A percentile compares a stretch with the other conserved stretches of the same genome.
phyloP scores from a whole-genome alignment of 2,113 vertebrate genomes.

The Plecturocebus donacophilus region DNA sequence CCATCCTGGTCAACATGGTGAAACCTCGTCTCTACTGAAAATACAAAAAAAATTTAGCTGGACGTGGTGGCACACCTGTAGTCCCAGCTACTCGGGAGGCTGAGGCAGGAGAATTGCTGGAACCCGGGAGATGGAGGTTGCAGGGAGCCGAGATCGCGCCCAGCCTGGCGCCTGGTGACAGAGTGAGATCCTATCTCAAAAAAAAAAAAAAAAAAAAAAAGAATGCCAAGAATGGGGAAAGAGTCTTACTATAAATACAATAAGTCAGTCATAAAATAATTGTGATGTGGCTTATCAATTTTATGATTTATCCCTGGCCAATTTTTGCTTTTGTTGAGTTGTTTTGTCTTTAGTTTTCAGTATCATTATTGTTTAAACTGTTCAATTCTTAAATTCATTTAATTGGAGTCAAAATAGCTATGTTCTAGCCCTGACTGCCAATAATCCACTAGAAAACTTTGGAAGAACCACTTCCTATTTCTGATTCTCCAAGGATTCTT shows the following conservation, averaged over 20 bases:
- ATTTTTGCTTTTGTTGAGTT: not conserved
- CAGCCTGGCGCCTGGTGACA: too few species aligned
- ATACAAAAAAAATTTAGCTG: too few species aligned
- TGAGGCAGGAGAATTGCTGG: too few species aligned
- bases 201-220: not conserved
- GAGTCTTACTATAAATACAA: not conserved
- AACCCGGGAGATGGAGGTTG: too few species aligned
- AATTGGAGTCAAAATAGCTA: not conserved
- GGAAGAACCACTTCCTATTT: not conserved
- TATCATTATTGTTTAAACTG: not conserved
- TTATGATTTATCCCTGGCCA: not conserved
- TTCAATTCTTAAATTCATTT: not conserved
- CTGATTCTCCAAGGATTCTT: not conserved
- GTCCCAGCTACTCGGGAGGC: too few species aligned
- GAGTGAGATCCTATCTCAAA: too few species aligned
- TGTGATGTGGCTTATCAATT: accelerated
- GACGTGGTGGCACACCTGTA: too few species aligned
- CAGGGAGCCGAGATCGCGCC: too few species aligned
- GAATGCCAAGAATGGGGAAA: not conserved
- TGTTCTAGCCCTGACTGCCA: not conserved
- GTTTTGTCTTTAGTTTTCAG: not conserved
- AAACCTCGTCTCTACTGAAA: too few species aligned
- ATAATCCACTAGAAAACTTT: not conserved
- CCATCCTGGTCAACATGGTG: too few species aligned
- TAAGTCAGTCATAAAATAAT: not conserved